Percentiles rank a stretch among this genome's conserved stretches.
phyloP scores from a whole-genome alignment of 1,140 invertebrate genomes.

The Aphaenogaster floridana region DNA sequence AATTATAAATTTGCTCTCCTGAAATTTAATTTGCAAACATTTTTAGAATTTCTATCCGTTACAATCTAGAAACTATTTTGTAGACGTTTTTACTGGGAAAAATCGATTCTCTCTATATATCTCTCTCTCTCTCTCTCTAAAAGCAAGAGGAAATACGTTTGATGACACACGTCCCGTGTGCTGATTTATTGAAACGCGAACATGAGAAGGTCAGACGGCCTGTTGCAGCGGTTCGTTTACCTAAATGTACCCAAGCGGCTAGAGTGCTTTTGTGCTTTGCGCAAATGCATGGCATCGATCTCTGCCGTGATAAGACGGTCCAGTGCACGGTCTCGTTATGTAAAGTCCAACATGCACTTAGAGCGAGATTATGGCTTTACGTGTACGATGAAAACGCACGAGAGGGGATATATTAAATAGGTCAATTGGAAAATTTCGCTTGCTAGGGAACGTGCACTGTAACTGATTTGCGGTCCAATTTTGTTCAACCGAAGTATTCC shows the following conservation, averaged over 20 bases:
- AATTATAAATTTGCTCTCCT: background rate
- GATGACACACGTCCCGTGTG: no score
- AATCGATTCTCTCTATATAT: background rate
- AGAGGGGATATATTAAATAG: slow-evolving; percentile 33
- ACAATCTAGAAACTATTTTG: background rate
- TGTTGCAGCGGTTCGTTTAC: background rate
- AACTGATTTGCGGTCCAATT: background rate
- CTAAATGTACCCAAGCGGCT: background rate
- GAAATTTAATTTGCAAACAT: background rate
- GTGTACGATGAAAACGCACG: background rate
- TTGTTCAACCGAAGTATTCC: background rate
- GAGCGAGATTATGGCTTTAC: slow-evolving; percentile 16
- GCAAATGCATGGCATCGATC: slow-evolving; percentile 37
- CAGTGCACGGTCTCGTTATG: slow-evolving; percentile 2
- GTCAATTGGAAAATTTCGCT: slow-evolving; percentile 31
- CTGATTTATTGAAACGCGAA: slow-evolving; percentile 5
- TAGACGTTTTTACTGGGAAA: background rate
- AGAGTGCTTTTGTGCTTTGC: background rate
- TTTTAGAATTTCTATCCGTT: background rate
- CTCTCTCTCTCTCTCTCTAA: background rate
- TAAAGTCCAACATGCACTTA: slow-evolving; percentile 30
- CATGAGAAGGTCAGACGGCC: background rate
- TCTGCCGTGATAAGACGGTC: background rate
- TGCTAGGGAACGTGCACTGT: background rate
- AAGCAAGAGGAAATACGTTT: background rate